Evolutionary conservation across 2,888 invertebrate species (phyloP).

Genomic region (Stenoptilia bipunctidactyla): DNA sequence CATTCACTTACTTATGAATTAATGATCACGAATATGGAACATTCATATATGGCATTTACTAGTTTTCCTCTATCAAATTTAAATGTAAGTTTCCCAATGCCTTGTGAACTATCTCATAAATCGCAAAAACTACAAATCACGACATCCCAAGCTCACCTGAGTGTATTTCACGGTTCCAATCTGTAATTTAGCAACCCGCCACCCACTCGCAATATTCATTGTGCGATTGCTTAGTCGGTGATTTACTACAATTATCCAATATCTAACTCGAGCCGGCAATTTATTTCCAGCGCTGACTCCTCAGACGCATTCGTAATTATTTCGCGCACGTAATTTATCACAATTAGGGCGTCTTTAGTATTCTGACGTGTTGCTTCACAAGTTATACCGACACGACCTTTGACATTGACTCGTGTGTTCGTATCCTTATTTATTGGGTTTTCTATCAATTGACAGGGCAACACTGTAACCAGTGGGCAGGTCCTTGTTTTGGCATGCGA

Average conservation of each 20-base stretch:
- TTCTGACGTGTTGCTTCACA: conserved; percentile 27
- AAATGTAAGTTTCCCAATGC: too few relatives aligned
- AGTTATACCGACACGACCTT: conserved; percentile 33
- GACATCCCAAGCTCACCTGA: conserved; percentile 28
- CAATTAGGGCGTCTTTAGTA: conserved; percentile 36
- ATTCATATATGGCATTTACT: too few relatives aligned
- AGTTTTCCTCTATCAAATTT: too few relatives aligned
- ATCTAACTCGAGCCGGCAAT: conserved; percentile 43
- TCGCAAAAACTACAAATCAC: conserved; percentile 17
- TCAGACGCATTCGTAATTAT: conserved; percentile 38
- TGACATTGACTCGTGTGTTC: conserved; percentile 16
- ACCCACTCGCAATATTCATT: conserved; percentile 43
- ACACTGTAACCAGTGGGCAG: too few relatives aligned
- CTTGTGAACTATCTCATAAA: neutral
- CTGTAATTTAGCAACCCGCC: conserved; percentile 46
- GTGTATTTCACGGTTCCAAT: conserved; percentile 37
- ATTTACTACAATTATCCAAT: conserved; percentile 52
- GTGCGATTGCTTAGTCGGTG: conserved; percentile 45
- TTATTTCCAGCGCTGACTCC: conserved; percentile 30
- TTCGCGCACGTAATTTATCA: conserved; percentile 47
- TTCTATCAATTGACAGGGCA: conserved; percentile 17
- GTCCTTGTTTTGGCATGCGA: too few relatives aligned
- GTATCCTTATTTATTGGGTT: conserved; percentile 21
- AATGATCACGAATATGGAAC: too few relatives aligned
- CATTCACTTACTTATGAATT: too few relatives aligned